These are phyloP conservation scores for Plebejus melissa DNA, from an alignment of 2,888 invertebrate species.

Conservation along the genomic window DNA sequence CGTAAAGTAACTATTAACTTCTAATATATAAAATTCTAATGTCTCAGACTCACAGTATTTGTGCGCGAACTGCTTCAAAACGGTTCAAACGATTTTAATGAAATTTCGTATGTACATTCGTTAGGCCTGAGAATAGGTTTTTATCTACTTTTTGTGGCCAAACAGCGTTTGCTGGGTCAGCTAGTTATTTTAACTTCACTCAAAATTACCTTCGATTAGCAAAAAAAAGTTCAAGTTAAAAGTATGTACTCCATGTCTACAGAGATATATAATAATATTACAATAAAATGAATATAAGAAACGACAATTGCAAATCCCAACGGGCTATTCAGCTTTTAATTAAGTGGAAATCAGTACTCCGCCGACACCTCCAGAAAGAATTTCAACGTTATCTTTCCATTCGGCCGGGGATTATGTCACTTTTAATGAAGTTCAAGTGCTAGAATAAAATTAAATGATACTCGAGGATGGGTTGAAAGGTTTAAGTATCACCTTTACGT, in stretches of 20 bases:
- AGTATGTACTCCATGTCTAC: background rate
- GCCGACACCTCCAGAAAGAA: constrained; percentile 21
- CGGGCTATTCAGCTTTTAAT: constrained; percentile 14
- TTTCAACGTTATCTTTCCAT: constrained; percentile 24
- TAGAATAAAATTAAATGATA: constrained; percentile 26
- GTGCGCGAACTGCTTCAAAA: too few species aligned
- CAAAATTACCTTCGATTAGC: background rate
- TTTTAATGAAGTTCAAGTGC: constrained; percentile 28
- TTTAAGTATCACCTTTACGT: background rate
- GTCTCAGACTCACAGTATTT: too few species aligned
- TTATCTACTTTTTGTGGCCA: too few species aligned
- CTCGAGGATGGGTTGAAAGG: background rate
- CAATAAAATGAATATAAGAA: background rate
- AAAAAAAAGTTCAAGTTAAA: background rate
- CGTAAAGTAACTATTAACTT: background rate
- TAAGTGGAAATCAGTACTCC: constrained; percentile 7
- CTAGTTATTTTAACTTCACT: too few species aligned
- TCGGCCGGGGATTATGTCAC: constrained; percentile 3
- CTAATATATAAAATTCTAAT: too few species aligned
- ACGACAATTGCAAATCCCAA: background rate
- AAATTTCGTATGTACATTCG: too few species aligned
- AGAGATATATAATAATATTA: background rate
- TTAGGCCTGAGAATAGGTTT: too few species aligned
- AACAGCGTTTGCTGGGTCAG: too few species aligned
- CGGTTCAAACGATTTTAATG: too few species aligned